phyloP scores from a whole-genome alignment of 2,888 invertebrate genomes.

The Silvanus unidentatus region DNA sequence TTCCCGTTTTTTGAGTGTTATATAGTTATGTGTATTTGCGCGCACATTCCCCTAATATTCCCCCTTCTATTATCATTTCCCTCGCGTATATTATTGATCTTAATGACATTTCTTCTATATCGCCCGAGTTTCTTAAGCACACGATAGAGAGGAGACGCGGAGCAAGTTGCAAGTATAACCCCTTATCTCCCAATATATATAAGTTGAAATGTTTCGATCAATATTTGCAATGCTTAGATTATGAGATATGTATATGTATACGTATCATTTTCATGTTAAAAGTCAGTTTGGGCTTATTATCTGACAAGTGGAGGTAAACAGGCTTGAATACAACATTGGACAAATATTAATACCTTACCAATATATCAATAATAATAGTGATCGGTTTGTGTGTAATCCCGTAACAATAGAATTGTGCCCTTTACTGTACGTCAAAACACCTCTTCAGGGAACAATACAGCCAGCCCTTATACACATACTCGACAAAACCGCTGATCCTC shows the following conservation, averaged over 20 bases:
- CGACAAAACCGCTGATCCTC: constrained; percentile 37
- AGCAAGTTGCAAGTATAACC: constrained; percentile 27
- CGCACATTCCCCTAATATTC: constrained; percentile 26
- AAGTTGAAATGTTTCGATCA: too few species aligned
- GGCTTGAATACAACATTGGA: too few species aligned
- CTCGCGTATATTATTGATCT: constrained; percentile 45
- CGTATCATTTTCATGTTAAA: too few species aligned
- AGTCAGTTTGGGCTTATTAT: too few species aligned
- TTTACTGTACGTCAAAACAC: constrained; percentile 40
- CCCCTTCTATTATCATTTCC: constrained; percentile 36
- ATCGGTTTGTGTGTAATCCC: constrained; percentile 27
- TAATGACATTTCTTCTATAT: constrained; percentile 41
- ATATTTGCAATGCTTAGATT: too few species aligned
- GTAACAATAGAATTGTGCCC: constrained; percentile 33
- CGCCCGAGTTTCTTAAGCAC: constrained; percentile 27
- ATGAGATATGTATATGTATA: too few species aligned
- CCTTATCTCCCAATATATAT: constrained; percentile 1
- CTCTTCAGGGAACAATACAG: constrained; percentile 40
- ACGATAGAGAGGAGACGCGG: too few species aligned
- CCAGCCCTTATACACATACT: constrained; percentile 26
- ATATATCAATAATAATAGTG: constrained; percentile 38
- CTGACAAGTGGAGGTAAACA: too few species aligned
- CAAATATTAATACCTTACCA: constrained; percentile 30
- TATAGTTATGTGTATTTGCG: background rate
- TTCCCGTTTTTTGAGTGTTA: constrained; percentile 2